Percentiles rank a stretch among this genome's conserved stretches.
Evolutionary conservation across 1,140 invertebrate genomes (phyloP).

Genomic region (Periplaneta americana): DNA sequence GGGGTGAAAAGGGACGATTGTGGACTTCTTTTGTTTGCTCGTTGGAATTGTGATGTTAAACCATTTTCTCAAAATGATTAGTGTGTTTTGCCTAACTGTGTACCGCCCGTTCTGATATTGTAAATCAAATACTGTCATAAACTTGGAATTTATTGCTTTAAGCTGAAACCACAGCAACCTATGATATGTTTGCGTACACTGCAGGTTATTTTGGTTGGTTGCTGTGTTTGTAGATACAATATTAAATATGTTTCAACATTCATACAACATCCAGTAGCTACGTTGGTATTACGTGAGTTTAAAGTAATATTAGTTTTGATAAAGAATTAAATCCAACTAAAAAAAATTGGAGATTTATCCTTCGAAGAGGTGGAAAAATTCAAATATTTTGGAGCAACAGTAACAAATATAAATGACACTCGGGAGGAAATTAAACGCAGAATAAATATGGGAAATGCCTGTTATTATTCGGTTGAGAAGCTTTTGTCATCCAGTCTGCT

Average conservation of each 20-base stretch:
- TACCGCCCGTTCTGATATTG: neutral
- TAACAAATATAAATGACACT: no score
- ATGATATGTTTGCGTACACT: neutral
- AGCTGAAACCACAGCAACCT: neutral
- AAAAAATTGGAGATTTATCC: no score
- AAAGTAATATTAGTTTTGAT: no score
- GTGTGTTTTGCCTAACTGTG: neutral
- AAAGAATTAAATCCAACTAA: no score
- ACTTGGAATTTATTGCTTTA: neutral
- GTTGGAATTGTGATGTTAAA: neutral
- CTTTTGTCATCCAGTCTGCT: no score
- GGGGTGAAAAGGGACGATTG: neutral
- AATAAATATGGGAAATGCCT: no score
- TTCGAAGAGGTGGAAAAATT: no score
- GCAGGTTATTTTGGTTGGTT: neutral
- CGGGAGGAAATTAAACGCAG: no score
- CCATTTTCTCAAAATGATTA: neutral
- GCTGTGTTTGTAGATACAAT: neutral
- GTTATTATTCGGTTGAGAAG: no score
- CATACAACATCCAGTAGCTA: no score
- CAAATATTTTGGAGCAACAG: no score
- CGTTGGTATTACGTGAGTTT: no score
- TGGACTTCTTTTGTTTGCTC: neutral
- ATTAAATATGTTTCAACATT: neutral
- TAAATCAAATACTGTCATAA: neutral